Percentiles rank a stretch among this genome's conserved stretches.
Evolutionary conservation across 1,140 invertebrate genomes (phyloP).

Genomic region (Portunus trituberculatus): DNA sequence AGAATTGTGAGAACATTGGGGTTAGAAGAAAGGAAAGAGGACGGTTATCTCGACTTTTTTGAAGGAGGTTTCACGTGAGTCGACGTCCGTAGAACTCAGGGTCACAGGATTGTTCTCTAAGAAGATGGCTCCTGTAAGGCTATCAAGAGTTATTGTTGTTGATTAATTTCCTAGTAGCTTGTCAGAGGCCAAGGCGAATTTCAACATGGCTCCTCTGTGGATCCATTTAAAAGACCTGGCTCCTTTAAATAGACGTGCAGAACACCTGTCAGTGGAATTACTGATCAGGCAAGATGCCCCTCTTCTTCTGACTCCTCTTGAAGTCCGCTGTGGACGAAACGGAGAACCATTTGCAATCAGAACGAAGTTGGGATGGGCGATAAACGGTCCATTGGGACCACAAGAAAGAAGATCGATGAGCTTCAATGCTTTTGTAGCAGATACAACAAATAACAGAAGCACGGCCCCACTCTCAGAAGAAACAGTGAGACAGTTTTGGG

Average conservation of each 20-base stretch:
- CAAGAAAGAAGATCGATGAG: not conserved
- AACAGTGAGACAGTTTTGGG: not conserved
- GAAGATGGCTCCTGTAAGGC: no score
- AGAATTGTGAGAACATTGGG: not conserved
- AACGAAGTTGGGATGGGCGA: constrained; percentile 40
- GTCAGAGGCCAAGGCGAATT: no score
- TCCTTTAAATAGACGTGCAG: not conserved
- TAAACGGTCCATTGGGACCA: not conserved
- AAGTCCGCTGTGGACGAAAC: not conserved
- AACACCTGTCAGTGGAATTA: not conserved
- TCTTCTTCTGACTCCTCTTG: not conserved
- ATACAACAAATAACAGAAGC: not conserved
- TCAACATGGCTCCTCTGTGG: no score
- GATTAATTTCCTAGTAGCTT: no score
- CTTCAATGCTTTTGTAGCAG: not conserved
- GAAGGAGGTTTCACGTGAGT: not conserved
- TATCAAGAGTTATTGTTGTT: no score
- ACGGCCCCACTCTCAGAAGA: not conserved
- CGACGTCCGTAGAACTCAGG: not conserved
- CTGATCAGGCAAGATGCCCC: not conserved
- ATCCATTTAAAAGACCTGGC: not conserved
- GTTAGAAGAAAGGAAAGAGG: not conserved
- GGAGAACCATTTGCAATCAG: constrained; percentile 14
- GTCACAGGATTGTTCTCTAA: no score
- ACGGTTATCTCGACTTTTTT: not conserved